Conservation (phyloP, 2,113 vertebrate genomes). For the Crotalus helleri region DNA sequence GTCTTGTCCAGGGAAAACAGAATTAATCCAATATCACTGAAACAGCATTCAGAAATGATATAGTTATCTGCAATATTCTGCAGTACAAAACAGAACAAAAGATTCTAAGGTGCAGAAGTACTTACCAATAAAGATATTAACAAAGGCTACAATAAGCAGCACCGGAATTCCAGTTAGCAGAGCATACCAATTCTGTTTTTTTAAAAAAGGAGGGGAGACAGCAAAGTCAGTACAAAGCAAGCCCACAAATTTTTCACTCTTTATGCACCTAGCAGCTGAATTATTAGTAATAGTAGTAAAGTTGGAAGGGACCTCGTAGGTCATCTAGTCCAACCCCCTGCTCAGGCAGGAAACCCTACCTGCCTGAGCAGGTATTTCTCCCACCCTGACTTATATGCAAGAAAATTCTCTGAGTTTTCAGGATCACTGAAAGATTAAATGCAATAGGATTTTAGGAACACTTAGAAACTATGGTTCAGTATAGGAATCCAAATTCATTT, state of each 20-base stretch:
- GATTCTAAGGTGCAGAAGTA: slow-evolving; percentile 16
- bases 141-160: slow-evolving; percentile 68
- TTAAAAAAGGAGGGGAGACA: slow-evolving; percentile 12
- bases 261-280: neutral
- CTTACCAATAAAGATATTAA: slow-evolving; percentile 92
- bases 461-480: neutral
- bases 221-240: neutral
- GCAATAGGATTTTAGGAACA: neutral
- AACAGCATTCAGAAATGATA: neutral
- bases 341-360: too few species aligned
- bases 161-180: slow-evolving; percentile 84
- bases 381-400: neutral
- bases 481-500: neutral
- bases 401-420: neutral
- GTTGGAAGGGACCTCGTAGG: too few species aligned
- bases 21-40: neutral
- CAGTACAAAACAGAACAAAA: neutral
- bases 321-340: too few species aligned
- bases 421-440: neutral
- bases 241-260: neutral
- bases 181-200: slow-evolving; percentile 77
- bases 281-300: neutral
- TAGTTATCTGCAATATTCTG: neutral
- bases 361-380: neutral
- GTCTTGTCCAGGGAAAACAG: neutral